Percentiles rank a stretch among this genome's conserved stretches.
phyloP scores from a whole-genome alignment of 2,113 vertebrate species.

The Lamprotornis superbus region DNA sequence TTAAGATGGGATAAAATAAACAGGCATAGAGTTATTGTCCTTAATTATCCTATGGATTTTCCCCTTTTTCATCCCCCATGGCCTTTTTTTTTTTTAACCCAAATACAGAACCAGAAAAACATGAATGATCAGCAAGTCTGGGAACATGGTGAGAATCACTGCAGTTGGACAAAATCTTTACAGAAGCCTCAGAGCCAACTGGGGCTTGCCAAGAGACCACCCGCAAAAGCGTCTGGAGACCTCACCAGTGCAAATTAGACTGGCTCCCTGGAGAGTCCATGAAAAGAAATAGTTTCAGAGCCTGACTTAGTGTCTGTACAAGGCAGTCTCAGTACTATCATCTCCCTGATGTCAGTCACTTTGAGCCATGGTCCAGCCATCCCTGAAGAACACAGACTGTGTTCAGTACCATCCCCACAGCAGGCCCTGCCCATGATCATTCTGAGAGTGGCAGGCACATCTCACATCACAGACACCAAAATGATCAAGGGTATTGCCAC shows the following conservation, averaged over 20 bases:
- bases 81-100: background rate
- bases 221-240: background rate
- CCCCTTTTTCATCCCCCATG: constrained; percentile 16
- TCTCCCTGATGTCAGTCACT: background rate
- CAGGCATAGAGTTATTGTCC: constrained; percentile 50
- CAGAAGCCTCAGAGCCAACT: background rate
- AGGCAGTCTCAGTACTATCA: too few relatives aligned
- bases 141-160: background rate
- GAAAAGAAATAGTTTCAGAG: background rate
- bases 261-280: background rate
- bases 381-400: background rate
- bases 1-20: constrained; percentile 75
- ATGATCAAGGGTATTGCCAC: background rate
- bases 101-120: constrained; percentile 30
- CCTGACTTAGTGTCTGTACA: background rate
- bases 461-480: background rate
- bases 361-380: background rate
- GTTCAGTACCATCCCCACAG: background rate
- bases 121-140: background rate
- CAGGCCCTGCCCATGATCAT: fast-evolving
- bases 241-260: background rate
- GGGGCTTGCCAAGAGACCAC: constrained; percentile 8
- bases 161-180: background rate
- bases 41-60: constrained; percentile 51
- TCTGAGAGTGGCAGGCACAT: background rate